phyloP scores from a whole-genome alignment of 2,797 vertebrate genomes.

The Oophaga sylvatica region DNA sequence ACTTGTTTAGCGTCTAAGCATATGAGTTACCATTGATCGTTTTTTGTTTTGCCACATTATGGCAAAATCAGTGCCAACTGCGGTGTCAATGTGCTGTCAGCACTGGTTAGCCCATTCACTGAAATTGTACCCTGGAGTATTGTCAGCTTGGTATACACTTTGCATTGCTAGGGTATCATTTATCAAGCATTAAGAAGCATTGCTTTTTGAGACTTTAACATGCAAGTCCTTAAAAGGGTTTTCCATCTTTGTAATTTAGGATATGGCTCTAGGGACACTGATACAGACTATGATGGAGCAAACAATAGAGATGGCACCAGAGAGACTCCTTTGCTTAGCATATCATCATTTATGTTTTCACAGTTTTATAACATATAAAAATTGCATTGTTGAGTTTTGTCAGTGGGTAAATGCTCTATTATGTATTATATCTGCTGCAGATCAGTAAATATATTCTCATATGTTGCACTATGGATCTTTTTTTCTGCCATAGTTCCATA shows the following conservation, averaged over 20 bases:
- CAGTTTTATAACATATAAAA: no score
- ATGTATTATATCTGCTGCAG: no score
- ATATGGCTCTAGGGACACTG: not conserved
- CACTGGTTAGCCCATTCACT: constrained; percentile 4
- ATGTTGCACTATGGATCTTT: no score
- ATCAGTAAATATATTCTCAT: no score
- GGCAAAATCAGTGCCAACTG: not conserved
- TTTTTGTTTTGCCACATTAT: not conserved
- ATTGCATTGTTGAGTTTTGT: no score
- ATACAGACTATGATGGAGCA: no score
- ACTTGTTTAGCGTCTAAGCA: not conserved
- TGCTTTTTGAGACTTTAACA: not conserved
- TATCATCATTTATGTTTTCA: no score
- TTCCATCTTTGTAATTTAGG: not conserved
- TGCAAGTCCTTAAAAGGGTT: not conserved
- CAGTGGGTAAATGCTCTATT: no score
- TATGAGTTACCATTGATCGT: not conserved
- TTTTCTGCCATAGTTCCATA: no score
- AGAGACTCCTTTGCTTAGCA: no score
- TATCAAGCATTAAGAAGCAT: not conserved
- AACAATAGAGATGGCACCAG: no score
- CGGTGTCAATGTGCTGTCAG: not conserved
- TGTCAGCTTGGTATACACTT: not conserved
- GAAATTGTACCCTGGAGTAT: not conserved
- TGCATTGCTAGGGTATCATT: not conserved